phyloP scores from a whole-genome alignment of 2,797 vertebrate species.

The Catamblyrhynchus diadema region DNA sequence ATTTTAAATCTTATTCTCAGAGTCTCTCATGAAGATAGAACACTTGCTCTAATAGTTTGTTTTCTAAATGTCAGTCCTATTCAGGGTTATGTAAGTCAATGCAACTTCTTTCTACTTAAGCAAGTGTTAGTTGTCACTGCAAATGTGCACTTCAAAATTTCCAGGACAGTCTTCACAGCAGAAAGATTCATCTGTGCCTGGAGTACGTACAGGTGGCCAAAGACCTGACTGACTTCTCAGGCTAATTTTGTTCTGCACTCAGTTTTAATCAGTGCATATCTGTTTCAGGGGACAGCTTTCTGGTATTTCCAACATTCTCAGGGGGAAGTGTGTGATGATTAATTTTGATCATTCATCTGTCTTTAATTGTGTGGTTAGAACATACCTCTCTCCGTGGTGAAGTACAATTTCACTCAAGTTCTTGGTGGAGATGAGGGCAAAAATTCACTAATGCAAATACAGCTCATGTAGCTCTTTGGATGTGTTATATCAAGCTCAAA shows the following conservation, averaged over 20 bases:
- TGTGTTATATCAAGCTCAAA: not conserved
- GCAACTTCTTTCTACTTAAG: not conserved
- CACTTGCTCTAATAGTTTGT: not conserved
- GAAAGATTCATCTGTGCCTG: not conserved
- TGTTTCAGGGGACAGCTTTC: not conserved
- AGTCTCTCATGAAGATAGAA: not conserved
- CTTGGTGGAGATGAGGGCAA: fast-evolving
- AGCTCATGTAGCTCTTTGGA: not conserved
- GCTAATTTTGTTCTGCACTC: not conserved
- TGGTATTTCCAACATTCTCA: not conserved
- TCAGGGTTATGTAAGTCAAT: not conserved
- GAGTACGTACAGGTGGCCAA: not conserved
- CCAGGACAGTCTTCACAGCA: not conserved
- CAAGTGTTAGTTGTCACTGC: not conserved
- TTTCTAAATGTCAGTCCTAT: not conserved
- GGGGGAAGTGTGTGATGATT: not conserved
- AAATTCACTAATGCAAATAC: not conserved
- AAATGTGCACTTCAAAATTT: not conserved
- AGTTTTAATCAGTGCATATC: not conserved
- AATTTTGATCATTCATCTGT: not conserved
- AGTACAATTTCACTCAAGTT: not conserved
- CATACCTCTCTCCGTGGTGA: not conserved
- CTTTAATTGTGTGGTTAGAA: not conserved
- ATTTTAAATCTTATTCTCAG: not conserved
- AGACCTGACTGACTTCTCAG: not conserved